These are phyloP conservation scores for Corythaeola cristata DNA, from an alignment of 2,113 vertebrate species.

Conservation along the genomic window DNA sequence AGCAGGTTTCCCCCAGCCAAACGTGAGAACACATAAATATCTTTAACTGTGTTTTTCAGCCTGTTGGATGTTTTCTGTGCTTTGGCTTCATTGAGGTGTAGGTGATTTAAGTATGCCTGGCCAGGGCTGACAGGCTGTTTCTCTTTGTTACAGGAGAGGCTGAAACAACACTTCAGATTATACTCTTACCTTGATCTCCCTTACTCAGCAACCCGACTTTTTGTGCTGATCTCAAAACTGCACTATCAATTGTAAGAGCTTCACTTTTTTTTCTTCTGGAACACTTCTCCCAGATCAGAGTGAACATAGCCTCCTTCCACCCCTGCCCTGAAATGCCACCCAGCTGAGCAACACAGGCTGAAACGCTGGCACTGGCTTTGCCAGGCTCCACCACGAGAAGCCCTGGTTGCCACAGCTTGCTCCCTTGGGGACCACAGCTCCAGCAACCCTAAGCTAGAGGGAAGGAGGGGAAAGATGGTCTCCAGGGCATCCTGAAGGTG, in stretches of 20 bases:
- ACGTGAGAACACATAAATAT: background rate
- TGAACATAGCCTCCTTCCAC: background rate
- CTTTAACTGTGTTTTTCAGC: background rate
- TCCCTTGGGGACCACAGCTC: background rate
- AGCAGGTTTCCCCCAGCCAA: background rate
- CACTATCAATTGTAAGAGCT: background rate
- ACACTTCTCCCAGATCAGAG: background rate
- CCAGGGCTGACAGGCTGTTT: background rate
- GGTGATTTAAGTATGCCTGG: background rate
- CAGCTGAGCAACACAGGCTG: rapidly evolving
- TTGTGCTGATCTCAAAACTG: background rate
- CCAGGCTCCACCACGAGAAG: background rate
- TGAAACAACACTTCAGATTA: slow-evolving; percentile 1
- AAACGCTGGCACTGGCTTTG: background rate
- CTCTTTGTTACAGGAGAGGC: slow-evolving; percentile 1
- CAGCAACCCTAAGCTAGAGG: background rate
- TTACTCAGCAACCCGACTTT: background rate
- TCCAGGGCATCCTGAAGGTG: background rate
- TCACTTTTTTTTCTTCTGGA: background rate
- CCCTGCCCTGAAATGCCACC: background rate
- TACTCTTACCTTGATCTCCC: slow-evolving; percentile 12
- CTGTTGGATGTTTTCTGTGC: background rate
- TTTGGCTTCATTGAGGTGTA: background rate
- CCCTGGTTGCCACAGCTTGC: background rate
- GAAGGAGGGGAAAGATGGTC: background rate